Base-by-base conservation (phyloP, 1,140 invertebrate species). In the Ganaspis sp. region DNA sequence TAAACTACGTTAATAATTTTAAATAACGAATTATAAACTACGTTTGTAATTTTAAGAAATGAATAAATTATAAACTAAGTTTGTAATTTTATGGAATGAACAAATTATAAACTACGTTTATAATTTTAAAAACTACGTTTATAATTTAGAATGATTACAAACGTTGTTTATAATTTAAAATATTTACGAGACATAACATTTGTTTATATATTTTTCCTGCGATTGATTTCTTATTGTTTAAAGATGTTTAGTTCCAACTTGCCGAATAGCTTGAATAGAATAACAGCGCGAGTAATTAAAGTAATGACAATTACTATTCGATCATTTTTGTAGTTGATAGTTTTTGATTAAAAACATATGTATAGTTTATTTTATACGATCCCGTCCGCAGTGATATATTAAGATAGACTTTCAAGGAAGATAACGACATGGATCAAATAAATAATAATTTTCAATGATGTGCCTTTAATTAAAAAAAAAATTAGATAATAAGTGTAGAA, bases 331-430 rank as follows among this genome's bases (percentile, higher is more conserved):
- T 75, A 81, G 64, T 75, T 72, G 29, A 75, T 75, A 75, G 76
- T 72, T 73, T 38, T 75, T 45, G 64, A 73, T 73, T 76, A 76
- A 75, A 76, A 53, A 58, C 64, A 73, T 70, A 78, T 78, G 71
- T 38, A 72, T 64, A 81, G 29, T 73, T 23, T 75, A 77, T 49
- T 49, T 17, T 17, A 23, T 78, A 83, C 81, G 84, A 83, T 85
- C 78, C 79, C 80, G 83, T 84, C 85, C 74, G 75, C 69, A 88
- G 87, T 88, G 87, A 89, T 88, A 89, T 81, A 76, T 84, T 85
- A 83, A 84, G 81, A 69, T 88, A 84, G 76, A 58, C 37, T 78
- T 72, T 83, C 53, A 76, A 77, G 12, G 58, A 82, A 49, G 40
- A 77, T 82, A 84, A 81, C 42, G 53, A 83, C 80, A 77, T 76